A percentile compares a stretch with the other conserved stretches of the same genome.
phyloP scores from a whole-genome alignment of 2,797 vertebrate species.

The Poeciliopsis presidionis region DNA sequence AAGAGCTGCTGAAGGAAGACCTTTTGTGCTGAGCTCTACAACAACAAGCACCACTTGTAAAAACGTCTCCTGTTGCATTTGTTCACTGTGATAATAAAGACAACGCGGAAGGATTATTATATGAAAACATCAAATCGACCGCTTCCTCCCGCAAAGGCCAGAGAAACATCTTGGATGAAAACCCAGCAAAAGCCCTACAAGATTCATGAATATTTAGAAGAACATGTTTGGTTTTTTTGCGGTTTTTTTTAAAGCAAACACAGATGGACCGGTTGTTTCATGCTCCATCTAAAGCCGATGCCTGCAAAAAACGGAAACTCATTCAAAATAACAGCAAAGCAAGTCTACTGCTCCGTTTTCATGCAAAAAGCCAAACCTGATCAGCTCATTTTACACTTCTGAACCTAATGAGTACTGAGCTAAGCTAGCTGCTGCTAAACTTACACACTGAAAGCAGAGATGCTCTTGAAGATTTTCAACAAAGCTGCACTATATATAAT shows the following conservation, averaged over 20 bases:
- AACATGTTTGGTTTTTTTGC: background rate
- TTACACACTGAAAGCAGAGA: background rate
- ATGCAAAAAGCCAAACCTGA: background rate
- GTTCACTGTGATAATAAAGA: constrained; percentile 4
- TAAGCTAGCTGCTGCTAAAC: background rate
- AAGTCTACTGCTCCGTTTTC: background rate
- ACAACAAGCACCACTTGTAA: constrained; percentile 1
- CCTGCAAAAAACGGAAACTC: background rate
- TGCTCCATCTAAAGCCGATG: background rate
- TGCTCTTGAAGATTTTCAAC: background rate
- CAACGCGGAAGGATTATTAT: background rate
- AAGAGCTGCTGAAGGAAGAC: constrained; percentile 15
- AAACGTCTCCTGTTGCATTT: background rate
- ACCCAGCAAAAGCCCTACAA: background rate
- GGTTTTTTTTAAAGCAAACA: background rate
- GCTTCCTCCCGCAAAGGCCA: background rate
- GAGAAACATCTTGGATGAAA: background rate
- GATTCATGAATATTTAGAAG: background rate
- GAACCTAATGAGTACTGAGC: background rate
- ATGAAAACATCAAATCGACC: background rate
- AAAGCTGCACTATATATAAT: background rate
- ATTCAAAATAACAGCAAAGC: background rate
- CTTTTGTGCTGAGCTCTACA: constrained; percentile 8
- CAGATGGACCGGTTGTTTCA: background rate
- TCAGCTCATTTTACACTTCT: background rate